Conservation (phyloP, 2,113 vertebrate genomes). For the Ia io region DNA sequence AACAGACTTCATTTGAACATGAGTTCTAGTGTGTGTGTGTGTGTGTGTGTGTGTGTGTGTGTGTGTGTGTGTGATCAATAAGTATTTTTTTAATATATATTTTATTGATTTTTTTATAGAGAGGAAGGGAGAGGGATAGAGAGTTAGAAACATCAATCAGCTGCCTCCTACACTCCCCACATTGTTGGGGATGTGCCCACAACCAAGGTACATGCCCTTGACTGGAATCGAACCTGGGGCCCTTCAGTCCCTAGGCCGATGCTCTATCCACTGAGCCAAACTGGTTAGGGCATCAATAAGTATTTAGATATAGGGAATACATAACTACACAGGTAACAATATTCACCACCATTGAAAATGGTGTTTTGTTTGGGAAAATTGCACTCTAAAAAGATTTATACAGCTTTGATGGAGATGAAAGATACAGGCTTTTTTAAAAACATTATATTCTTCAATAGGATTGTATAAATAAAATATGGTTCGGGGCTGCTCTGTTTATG, state of each 20-base stretch:
- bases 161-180: too few relatives aligned
- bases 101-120: too few relatives aligned
- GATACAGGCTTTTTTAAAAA: constrained; percentile 56
- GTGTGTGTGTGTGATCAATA: constrained; percentile 15
- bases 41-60: too few relatives aligned
- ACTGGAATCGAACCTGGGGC: too few relatives aligned
- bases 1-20: constrained; percentile 80
- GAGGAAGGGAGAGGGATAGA: too few relatives aligned
- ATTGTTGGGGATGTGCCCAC: too few relatives aligned
- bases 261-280: too few relatives aligned
- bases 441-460: constrained; percentile 62
- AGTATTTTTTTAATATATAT: constrained; percentile 26
- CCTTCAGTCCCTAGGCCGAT: too few relatives aligned
- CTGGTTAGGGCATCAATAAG: constrained; percentile 36
- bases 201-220: too few relatives aligned
- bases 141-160: too few relatives aligned
- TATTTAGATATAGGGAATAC: constrained; percentile 60
- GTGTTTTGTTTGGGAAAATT: constrained; percentile 52
- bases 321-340: constrained; percentile 57
- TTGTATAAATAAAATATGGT: constrained; percentile 67
- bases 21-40: constrained; percentile 53
- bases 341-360: constrained; percentile 60
- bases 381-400: constrained; percentile 67
- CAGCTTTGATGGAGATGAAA: constrained; percentile 52
- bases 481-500: constrained; percentile 50